Evolutionary conservation across 2,113 vertebrate species (phyloP), one percentile per base, ranked within the genome.

Genomic region (Passer domesticus): DNA sequence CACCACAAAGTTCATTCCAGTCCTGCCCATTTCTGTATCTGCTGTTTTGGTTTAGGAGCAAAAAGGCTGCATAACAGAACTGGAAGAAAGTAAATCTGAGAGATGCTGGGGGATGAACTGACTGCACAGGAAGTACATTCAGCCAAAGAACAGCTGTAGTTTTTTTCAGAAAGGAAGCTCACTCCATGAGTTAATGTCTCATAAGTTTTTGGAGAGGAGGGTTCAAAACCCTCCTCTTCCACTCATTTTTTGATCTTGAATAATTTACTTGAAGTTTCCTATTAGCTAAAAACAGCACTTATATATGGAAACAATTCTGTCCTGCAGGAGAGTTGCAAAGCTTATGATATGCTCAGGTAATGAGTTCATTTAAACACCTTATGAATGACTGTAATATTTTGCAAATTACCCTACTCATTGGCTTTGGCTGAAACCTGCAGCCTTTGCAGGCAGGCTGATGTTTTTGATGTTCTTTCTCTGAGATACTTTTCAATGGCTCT

Each of bases 111-210:
- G 43, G 13, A 10, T 62, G 76, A 83, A 63, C 11, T 78, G 35
- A n/a, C 44, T 90, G 72, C 64, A 67, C 21, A 92, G 90, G 86
- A 92, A 89, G 33, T 44, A 55, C 81, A 75, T 93, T 90, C 89
- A 83, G 66, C 60, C 63, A 41, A 83, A 63, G 30, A 90, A 74
- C 83, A 95, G 72, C 89, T 96, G 94, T 74, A 70, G 33, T 15
- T 86, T 93, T 77, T 81, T 81, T 55, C 16, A 87, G 56, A 74
- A 83, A 86, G 47, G 35, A 33, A 80, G 10, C 27, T 92, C 80
- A 81, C 33, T 52, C 52, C 27, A 15, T 5, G 17, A 74, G 56
- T 81, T 93, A 86, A 69, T 25, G 13, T 74, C 63, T 59, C 55
- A 12, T 52, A 68, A 46, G 33, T 24, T 91, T 83, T 77, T 80